These are phyloP conservation scores for Oryzaephilus surinamensis DNA, from an alignment of 1,140 invertebrate genomes.

Conservation along the genomic window DNA sequence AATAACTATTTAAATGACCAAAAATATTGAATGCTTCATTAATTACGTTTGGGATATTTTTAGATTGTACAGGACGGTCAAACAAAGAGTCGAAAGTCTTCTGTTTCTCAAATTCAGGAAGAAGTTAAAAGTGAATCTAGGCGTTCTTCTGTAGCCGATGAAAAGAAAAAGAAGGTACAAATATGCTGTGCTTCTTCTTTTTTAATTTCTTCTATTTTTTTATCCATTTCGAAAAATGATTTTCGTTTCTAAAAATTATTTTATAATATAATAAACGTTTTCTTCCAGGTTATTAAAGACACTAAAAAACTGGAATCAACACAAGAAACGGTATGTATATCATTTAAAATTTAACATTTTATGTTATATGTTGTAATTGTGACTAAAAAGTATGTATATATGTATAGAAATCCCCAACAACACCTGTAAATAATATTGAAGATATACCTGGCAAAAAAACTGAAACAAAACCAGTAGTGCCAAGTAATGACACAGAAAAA, in stretches of 20 bases:
- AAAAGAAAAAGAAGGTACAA: conserved; percentile 42
- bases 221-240: conserved; percentile 4
- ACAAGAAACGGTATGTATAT: conserved; percentile 29
- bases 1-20: too few species aligned
- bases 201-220: not conserved
- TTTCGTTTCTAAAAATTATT: too few species aligned
- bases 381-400: conserved; percentile 7
- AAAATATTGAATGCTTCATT: conserved; percentile 3
- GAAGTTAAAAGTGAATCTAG: conserved; percentile 50
- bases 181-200: conserved; percentile 20
- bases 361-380: conserved; percentile 20
- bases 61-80: conserved; percentile 31
- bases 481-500: conserved; percentile 4
- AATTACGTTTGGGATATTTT: conserved; percentile 6
- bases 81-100: conserved; percentile 30
- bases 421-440: conserved; percentile 39
- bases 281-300: conserved; percentile 10
- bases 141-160: conserved; percentile 50
- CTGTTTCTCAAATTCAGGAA: conserved; percentile 38
- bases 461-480: conserved; percentile 13
- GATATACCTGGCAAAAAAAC: conserved; percentile 24
- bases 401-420: conserved; percentile 36
- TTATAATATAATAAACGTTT: too few species aligned
- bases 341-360: not conserved
- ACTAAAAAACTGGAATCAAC: conserved; percentile 29